These are phyloP conservation scores for Itoplectis maculator DNA, from an alignment of 2,888 invertebrate genomes.

Conservation along the genomic window DNA sequence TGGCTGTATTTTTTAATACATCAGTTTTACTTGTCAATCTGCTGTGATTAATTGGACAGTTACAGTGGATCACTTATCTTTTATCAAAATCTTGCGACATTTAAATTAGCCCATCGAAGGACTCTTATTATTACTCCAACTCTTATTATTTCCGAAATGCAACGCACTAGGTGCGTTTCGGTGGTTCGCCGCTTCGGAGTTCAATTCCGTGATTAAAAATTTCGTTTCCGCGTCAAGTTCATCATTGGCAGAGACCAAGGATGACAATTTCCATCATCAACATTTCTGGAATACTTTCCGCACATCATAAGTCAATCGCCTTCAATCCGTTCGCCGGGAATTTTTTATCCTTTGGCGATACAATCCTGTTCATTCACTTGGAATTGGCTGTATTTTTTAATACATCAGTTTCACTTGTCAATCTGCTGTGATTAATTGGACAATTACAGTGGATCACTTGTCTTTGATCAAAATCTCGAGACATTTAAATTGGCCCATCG, in stretches of 20 bases:
- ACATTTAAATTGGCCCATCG: too few species aligned
- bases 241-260: neutral
- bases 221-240: slow-evolving; percentile 28
- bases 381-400: neutral
- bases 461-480: too few species aligned
- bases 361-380: neutral
- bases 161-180: too few species aligned
- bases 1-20: neutral
- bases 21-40: neutral
- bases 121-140: too few species aligned
- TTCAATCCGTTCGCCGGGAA: neutral
- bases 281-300: slow-evolving; percentile 3
- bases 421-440: neutral
- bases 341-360: neutral
- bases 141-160: too few species aligned
- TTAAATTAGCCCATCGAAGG: too few species aligned
- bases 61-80: neutral
- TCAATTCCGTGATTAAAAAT: too few species aligned
- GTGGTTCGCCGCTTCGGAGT: too few species aligned
- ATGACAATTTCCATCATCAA: neutral
- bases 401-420: neutral
- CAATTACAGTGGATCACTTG: neutral
- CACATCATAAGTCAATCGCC: slow-evolving; percentile 41
- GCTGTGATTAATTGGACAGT: neutral
- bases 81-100: too few species aligned